Conservation (phyloP, 2,113 vertebrate species). For the Ophthalmotilapia sp. region DNA sequence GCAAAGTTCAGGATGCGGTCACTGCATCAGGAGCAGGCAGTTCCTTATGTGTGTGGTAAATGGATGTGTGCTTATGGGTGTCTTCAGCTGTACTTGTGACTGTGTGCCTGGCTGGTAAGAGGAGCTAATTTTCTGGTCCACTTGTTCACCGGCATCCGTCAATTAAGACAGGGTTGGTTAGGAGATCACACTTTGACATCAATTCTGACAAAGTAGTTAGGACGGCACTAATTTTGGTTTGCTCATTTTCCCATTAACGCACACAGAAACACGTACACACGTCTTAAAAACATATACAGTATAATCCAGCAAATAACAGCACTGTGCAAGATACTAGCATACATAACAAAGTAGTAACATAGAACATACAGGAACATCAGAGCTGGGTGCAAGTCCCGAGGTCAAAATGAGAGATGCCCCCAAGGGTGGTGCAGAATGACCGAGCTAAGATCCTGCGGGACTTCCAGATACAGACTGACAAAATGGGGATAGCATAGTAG, state of each 20-base stretch:
- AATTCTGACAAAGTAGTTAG: constrained; percentile 18
- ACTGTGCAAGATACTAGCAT: not conserved
- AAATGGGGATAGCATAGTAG: not conserved
- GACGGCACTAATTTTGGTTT: not conserved
- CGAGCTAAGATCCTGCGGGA: not conserved
- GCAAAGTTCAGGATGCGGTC: constrained; percentile 32
- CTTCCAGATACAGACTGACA: not conserved
- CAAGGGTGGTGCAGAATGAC: not conserved
- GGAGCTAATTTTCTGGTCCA: constrained; percentile 58
- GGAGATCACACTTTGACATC: constrained; percentile 40
- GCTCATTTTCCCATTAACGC: not conserved
- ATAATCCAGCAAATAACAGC: not conserved
- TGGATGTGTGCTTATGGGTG: constrained; percentile 3
- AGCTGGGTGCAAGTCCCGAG: not conserved
- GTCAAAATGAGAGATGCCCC: not conserved
- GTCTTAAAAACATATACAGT: not conserved
- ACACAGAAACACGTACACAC: not conserved
- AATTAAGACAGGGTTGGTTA: constrained; percentile 54
- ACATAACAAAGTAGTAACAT: not conserved
- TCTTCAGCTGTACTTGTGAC: constrained; percentile 17
- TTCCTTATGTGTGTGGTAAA: not conserved
- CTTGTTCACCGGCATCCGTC: constrained; percentile 51
- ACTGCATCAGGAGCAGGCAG: not conserved
- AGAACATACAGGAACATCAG: not conserved
- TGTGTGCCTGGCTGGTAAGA: constrained; percentile 16